Percentiles rank a stretch among this genome's conserved stretches.
phyloP scores from a whole-genome alignment of 2,888 invertebrate genomes.

The Mimas tiliae region DNA sequence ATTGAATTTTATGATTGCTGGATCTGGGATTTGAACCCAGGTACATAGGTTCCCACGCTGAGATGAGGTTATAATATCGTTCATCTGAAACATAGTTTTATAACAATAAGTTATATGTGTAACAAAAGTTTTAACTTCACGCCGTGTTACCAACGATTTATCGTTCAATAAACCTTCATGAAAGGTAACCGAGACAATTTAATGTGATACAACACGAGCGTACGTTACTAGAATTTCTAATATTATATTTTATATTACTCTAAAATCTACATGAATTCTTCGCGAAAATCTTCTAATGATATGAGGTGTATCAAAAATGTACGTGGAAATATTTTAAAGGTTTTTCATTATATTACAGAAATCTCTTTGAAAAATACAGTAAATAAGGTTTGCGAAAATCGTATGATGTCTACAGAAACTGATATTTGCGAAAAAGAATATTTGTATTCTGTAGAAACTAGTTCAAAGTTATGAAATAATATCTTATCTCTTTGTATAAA shows the following conservation, averaged over 20 bases:
- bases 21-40: no score
- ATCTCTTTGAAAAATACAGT: background rate
- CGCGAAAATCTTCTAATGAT: constrained; percentile 5
- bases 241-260: constrained; percentile 30
- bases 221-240: constrained; percentile 40
- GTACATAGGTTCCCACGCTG: no score
- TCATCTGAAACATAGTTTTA: background rate
- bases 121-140: constrained; percentile 46
- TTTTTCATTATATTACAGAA: background rate
- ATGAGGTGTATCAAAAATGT: background rate
- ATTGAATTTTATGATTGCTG: no score
- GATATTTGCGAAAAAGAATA: no score
- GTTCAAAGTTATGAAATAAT: background rate
- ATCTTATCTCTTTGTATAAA: background rate
- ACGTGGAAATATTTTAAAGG: constrained; percentile 6
- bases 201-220: constrained; percentile 9
- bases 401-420: background rate
- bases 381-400: background rate
- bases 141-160: constrained; percentile 46
- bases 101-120: constrained; percentile 33
- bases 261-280: constrained; percentile 5
- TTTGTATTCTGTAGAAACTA: background rate
- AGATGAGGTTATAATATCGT: no score
- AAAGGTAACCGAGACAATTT: constrained; percentile 31
- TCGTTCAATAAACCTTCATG: constrained; percentile 47